A percentile compares a stretch with the other conserved stretches of the same genome.
Conservation (phyloP, 2,113 vertebrate species). For the Gnathonemus echidnorhynchus region DNA sequence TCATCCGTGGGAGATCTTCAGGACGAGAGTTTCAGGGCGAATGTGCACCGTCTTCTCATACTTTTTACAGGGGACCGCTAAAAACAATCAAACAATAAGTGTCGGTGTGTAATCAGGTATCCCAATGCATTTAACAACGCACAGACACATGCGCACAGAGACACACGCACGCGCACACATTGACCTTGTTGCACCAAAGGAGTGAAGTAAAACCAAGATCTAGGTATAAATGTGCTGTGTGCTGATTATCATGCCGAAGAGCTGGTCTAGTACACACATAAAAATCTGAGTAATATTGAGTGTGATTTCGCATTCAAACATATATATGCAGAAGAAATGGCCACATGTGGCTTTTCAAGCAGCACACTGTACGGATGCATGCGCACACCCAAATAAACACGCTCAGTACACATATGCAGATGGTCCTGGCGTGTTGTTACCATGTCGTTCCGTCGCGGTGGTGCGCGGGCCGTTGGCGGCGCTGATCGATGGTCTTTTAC, state of each 20-base stretch:
- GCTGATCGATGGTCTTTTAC: constrained; percentile 32
- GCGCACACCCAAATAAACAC: neutral
- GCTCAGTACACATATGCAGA: neutral
- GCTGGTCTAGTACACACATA: neutral
- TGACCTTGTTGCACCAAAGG: neutral
- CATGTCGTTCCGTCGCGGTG: constrained; percentile 21
- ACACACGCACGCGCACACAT: neutral
- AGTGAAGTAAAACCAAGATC: neutral
- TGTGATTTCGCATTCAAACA: neutral
- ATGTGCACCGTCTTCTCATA: neutral
- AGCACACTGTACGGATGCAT: neutral
- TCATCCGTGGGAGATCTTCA: neutral
- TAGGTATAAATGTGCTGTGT: neutral
- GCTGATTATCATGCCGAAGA: neutral
- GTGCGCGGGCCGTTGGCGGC: constrained; percentile 26
- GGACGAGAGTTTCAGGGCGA: neutral
- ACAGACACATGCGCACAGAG: neutral
- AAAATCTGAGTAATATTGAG: neutral
- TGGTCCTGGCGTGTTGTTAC: constrained; percentile 1
- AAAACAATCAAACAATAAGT: neutral
- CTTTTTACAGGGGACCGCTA: neutral
- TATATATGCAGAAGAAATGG: neutral
- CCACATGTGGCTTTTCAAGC: neutral
- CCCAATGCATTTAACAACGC: neutral
- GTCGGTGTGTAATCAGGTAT: neutral